Conservation (phyloP, 2,888 invertebrate species). For the Meandrusa payeni region DNA sequence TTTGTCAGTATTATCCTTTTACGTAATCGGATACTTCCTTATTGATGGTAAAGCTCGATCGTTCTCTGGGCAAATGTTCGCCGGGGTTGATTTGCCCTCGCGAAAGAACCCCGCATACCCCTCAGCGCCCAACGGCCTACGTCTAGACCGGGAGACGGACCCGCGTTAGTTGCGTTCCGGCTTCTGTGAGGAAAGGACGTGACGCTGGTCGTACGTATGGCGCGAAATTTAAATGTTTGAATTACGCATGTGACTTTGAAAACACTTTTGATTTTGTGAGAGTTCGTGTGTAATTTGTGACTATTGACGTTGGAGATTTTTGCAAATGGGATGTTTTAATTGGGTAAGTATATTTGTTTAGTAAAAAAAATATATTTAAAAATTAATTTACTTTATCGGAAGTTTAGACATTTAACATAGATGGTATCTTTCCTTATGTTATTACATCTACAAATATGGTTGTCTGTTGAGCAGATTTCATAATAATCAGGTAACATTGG, state of each 20-base stretch:
- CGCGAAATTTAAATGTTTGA: constrained; percentile 58
- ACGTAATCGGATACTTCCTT: constrained; percentile 49
- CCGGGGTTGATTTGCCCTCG: constrained; percentile 56
- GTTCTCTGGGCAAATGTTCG: constrained; percentile 56
- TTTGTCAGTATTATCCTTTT: constrained; percentile 49
- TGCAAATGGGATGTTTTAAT: constrained; percentile 29
- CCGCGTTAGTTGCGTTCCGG: constrained; percentile 51
- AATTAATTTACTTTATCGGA: too few species aligned
- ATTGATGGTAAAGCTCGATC: constrained; percentile 56
- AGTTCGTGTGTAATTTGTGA: constrained; percentile 31
- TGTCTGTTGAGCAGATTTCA: too few species aligned
- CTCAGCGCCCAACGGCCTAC: constrained; percentile 41
- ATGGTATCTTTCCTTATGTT: too few species aligned
- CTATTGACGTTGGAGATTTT: constrained; percentile 27
- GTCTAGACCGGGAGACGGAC: constrained; percentile 64
- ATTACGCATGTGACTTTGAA: constrained; percentile 17
- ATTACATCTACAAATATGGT: too few species aligned
- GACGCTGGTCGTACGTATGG: constrained; percentile 35
- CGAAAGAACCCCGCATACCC: constrained; percentile 34
- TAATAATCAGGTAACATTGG: too few species aligned
- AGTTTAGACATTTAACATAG: too few species aligned
- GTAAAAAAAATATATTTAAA: too few species aligned
- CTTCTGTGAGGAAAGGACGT: constrained; percentile 46
- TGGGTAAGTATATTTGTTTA: constrained; percentile 34
- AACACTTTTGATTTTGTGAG: constrained; percentile 21